Evolutionary conservation across 2,113 vertebrate genomes (phyloP).

Genomic region (Hymenochirus boettgeri): DNA sequence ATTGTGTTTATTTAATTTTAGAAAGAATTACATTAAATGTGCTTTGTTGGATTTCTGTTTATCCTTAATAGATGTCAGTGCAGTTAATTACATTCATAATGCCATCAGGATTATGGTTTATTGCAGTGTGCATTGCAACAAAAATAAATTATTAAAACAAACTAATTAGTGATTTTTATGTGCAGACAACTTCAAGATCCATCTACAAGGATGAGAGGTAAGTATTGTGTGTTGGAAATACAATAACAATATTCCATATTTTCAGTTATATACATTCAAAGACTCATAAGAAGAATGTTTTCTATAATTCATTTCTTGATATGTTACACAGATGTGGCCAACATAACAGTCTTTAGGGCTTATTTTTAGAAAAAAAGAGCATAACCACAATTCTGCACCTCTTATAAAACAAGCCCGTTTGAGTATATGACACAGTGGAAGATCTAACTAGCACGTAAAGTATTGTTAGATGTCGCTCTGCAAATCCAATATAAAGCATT

Average conservation of each 20-base stretch:
- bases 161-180: conserved; percentile 53
- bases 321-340: no score
- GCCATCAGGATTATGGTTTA: conserved; percentile 43
- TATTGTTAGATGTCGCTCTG: no score
- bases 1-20: not conserved
- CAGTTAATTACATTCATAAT: conserved; percentile 47
- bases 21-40: not conserved
- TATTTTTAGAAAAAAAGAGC: no score
- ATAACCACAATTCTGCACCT: no score
- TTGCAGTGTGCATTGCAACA: conserved; percentile 36
- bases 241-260: not conserved
- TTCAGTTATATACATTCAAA: no score
- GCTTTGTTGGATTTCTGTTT: conserved; percentile 1
- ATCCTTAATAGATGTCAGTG: conserved; percentile 44
- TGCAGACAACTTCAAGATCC: conserved; percentile 50
- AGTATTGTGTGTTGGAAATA: conserved; percentile 27
- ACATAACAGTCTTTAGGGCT: no score
- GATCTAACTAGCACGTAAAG: no score
- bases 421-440: no score
- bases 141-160: conserved; percentile 47
- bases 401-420: no score
- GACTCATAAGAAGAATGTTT: no score
- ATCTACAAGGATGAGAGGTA: conserved; percentile 47
- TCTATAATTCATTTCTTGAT: no score
- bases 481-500: no score